Evolutionary conservation across 1,140 invertebrate species (phyloP), one percentile per base, ranked within the genome.

Genomic region (Cardiocondyla obscurior): DNA sequence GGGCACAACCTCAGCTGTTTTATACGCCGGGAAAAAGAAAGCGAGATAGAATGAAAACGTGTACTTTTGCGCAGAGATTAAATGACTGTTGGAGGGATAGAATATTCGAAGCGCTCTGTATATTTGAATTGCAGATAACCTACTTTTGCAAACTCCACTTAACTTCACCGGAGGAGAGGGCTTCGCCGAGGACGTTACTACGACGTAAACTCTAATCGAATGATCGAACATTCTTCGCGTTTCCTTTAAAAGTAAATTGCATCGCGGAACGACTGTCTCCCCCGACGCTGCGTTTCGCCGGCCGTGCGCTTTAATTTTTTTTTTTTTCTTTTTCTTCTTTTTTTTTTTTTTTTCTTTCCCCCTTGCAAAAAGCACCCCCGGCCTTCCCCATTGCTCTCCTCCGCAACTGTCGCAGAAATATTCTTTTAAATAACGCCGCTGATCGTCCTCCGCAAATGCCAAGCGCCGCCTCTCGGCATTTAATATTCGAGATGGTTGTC

Each of bases 91-190:
- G 74, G 46, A 77, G 46, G 36, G 42, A 60, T 33, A 19, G 60
- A 58, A 81, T 81, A 81, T 73, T 73, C 67, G 67, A 55, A 81
- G 14, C 58, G 42, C 42, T n/a, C n/a, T 42, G 64, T 60, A 67
- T 67, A 86, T 86, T 85, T 85, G 67, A 86, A 86, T 85, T 76
- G 84, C 69, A 76, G 62, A 82, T 65, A 69, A 74, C 30, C 77
- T 64, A 76, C 69, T 85, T 82, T 76, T 49, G 73, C 73, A 65
- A 65, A 76, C 70, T 74, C 67, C 69, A 53, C 83, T 82, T 74
- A 74, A 67, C 76, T 55, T 84, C 49, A 57, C 57, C 51, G 64
- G 14, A 22, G 33, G 19, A 36, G 55, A 46, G 46, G 62, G 53
- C 46, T n/a, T 67, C 74, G 49, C 60, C 74, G 82, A 49, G 65